Base-by-base conservation (phyloP, 1,140 invertebrate genomes). In the Saxidomus purpurata region DNA sequence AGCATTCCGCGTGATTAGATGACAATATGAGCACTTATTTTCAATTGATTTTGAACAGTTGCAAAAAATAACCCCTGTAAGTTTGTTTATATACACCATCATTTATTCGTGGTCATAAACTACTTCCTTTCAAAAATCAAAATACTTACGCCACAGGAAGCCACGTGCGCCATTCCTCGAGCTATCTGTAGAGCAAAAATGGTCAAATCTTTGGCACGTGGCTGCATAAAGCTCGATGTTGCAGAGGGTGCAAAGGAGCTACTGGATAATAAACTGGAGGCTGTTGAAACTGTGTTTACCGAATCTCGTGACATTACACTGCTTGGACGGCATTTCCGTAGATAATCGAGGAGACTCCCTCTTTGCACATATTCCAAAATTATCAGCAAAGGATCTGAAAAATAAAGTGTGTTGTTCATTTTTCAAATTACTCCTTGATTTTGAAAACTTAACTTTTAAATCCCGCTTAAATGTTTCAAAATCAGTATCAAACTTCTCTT, bases 301-400 rank as follows among this genome's bases (percentile, higher is more conserved):
- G 83, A 49, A 34, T 63, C 36, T 15, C 34, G 34, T 36, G 69
- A 77, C 55, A 87, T 76, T 1, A 77, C 28, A 47, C 74, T 82
- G 31, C 84, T 87, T 28, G 88, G 85, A 22, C 87, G 87, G 52
- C 89, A 91, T 47, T 92, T 90, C 55, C 92, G 52, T 36, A 94
- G 79, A 63, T 91, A 93, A 19, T 67, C 36, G 76, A 92, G 91
- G 47, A 94, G 81, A 86, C 93, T 93, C 15, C 93, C 93, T 47
- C 91, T 76, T 6, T 90, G 80, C 8, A 93, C 90, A 74, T 93
- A 94, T 84, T 94, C 94, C 91, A 94, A 90, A 15, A 94, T 91
- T 31, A 94, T 91, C 11, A 92, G 88, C 25, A 93, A 40, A 4
- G 93, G 94, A 63, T 93, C 93, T 94, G 80, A 9, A 89, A 88